Evolutionary conservation across 2,888 invertebrate species (phyloP).

Genomic region (Adineta ricciae): DNA sequence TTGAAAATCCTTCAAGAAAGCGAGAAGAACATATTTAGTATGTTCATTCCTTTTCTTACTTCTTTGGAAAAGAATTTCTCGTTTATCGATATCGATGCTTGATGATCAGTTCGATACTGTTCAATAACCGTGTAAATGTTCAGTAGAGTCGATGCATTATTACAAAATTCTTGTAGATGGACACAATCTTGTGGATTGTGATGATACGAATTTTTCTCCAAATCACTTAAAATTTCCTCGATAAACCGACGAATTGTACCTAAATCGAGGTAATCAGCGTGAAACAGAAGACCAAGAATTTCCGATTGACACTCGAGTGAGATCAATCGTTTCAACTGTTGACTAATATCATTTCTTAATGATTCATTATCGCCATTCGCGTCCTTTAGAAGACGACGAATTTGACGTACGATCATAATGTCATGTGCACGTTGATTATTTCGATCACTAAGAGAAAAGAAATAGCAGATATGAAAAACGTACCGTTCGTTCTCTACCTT

Average conservation of each 20-base stretch:
- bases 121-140: neutral
- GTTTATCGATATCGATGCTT: neutral
- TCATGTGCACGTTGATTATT: slow-evolving; percentile 77
- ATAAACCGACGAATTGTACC: neutral
- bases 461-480: neutral
- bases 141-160: neutral
- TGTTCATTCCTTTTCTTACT: neutral
- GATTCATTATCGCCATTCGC: slow-evolving; percentile 32
- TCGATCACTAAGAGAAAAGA: slow-evolving; percentile 64
- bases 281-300: slow-evolving; percentile 1
- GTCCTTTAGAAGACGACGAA: slow-evolving; percentile 48
- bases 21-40: too few relatives aligned
- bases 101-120: neutral
- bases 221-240: neutral
- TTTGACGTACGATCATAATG: slow-evolving; percentile 69
- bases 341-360: neutral
- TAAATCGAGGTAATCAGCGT: neutral
- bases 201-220: neutral
- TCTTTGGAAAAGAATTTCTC: neutral
- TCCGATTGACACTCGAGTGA: neutral
- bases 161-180: neutral
- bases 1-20: neutral
- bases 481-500: slow-evolving; percentile 45
- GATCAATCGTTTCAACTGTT: neutral
- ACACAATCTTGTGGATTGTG: neutral